A percentile compares a stretch with the other conserved stretches of the same genome.
Evolutionary conservation across 2,113 vertebrate species (phyloP).

Genomic region (Malaclemys terrapin): DNA sequence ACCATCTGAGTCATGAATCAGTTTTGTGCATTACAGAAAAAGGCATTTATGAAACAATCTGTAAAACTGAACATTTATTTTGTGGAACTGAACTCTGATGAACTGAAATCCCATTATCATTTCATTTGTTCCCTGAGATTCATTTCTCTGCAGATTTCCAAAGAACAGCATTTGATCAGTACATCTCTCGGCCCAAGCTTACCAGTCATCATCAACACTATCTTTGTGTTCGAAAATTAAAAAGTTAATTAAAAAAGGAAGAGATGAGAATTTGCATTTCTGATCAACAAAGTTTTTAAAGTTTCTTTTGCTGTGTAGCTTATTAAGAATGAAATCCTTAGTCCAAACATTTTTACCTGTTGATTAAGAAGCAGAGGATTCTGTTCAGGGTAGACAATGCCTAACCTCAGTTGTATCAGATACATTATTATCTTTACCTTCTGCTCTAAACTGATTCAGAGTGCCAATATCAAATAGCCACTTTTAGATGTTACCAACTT

Average conservation of each 20-base stretch:
- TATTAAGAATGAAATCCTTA: background rate
- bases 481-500: slow-evolving; percentile 22
- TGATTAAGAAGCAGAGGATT: slow-evolving; percentile 15
- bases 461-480: background rate
- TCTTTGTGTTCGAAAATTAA: slow-evolving; percentile 79
- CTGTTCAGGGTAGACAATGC: background rate
- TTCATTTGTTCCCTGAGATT: slow-evolving; percentile 77
- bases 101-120: slow-evolving; percentile 75
- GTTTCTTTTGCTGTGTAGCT: slow-evolving; percentile 43
- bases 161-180: slow-evolving; percentile 71
- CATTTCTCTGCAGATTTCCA: slow-evolving; percentile 76
- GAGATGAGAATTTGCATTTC: slow-evolving; percentile 77
- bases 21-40: slow-evolving; percentile 45
- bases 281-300: slow-evolving; percentile 77
- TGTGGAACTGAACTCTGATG: slow-evolving; percentile 65
- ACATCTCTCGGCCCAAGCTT: slow-evolving; percentile 72
- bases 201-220: slow-evolving; percentile 76
- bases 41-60: slow-evolving; percentile 59
- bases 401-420: slow-evolving; percentile 1
- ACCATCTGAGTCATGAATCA: slow-evolving; percentile 23
- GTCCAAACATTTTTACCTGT: slow-evolving; percentile 17
- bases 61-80: slow-evolving; percentile 72
- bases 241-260: slow-evolving; percentile 79
- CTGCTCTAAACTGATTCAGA: slow-evolving; percentile 9
- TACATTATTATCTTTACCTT: background rate